A percentile compares a stretch with the other conserved stretches of the same genome.
phyloP scores from a whole-genome alignment of 92 coral and sea anemone species.

The Desmophyllum pertusum region DNA sequence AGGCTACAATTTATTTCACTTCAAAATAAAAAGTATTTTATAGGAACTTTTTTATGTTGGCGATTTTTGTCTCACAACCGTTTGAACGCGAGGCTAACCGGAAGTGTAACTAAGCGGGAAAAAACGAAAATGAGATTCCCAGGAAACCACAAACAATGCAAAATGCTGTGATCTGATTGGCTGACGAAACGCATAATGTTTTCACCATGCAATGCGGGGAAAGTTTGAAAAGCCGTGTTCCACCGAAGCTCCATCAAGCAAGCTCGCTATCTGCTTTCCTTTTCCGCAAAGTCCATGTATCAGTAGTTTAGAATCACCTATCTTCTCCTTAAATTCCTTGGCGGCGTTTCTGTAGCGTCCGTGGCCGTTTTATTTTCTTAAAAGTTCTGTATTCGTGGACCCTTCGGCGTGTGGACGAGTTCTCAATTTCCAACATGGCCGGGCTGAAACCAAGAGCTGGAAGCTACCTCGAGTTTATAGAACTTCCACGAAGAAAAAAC shows the following conservation, averaged over 20 bases:
- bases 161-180: constrained; percentile 40
- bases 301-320: constrained; percentile 38
- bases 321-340: background rate
- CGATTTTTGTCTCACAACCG: background rate
- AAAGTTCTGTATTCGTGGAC: background rate
- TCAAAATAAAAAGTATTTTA: background rate
- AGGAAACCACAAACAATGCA: constrained; percentile 43
- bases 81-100: constrained; percentile 33
- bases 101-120: constrained; percentile 52
- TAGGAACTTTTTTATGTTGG: background rate
- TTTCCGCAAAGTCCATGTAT: background rate
- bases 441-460: constrained; percentile 84
- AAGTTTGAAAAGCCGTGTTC: constrained; percentile 38
- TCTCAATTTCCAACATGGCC: constrained; percentile 78
- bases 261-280: background rate
- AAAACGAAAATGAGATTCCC: constrained; percentile 50
- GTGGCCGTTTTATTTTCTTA: constrained; percentile 19
- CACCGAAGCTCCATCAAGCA: background rate
- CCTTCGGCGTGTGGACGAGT: constrained; percentile 2
- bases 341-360: background rate
- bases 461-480: constrained; percentile 79
- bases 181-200: constrained; percentile 17
- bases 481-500: constrained; percentile 61
- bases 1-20: background rate
- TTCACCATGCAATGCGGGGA: constrained; percentile 47